Percentiles rank a stretch among this genome's conserved stretches.
These are phyloP conservation scores for Vireo griseus DNA, from an alignment of 2,797 vertebrate species.

Conservation along the genomic window DNA sequence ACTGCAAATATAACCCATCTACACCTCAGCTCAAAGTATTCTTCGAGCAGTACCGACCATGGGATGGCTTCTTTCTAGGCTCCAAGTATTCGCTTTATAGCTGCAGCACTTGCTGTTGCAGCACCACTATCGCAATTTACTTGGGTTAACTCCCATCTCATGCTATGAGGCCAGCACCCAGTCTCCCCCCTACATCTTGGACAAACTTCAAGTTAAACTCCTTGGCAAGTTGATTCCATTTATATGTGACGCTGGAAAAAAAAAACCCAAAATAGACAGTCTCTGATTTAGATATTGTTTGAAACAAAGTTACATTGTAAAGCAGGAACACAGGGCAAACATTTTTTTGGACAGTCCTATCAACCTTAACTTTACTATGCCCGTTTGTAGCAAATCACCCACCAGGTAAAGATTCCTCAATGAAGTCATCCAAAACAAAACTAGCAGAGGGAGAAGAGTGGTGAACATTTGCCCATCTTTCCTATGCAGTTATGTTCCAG, in stretches of 20 bases:
- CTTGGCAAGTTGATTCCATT: background rate
- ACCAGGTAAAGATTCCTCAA: background rate
- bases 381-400: background rate
- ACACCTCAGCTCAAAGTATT: background rate
- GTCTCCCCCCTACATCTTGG: background rate
- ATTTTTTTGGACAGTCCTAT: background rate
- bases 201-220: background rate
- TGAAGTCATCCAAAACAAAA: background rate
- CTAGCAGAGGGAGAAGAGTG: background rate
- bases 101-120: background rate
- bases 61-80: background rate
- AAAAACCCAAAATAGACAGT: fast-evolving
- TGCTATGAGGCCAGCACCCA: background rate
- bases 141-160: background rate
- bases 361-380: background rate
- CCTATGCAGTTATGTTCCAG: fast-evolving
- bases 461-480: background rate
- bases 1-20: fast-evolving
- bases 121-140: background rate
- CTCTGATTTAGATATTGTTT: background rate
- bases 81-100: background rate
- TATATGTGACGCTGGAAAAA: fast-evolving
- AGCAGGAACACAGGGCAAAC: background rate
- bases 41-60: fast-evolving
- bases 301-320: background rate